These are phyloP conservation scores for Copidosoma aretas DNA, from an alignment of 2,888 invertebrate species.

Conservation along the genomic window DNA sequence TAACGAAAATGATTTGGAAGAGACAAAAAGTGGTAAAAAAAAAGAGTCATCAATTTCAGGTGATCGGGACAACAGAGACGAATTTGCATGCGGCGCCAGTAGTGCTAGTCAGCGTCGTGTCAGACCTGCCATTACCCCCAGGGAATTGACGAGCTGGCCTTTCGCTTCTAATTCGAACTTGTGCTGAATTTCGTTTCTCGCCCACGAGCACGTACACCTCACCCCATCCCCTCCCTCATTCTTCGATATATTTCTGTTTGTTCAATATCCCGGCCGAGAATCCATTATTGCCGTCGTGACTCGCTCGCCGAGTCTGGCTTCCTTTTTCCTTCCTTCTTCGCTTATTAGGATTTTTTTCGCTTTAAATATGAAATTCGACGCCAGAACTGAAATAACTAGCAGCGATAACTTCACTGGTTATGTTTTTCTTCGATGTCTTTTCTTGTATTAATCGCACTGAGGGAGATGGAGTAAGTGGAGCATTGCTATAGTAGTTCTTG, in stretches of 20 bases:
- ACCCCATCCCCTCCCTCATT: not conserved
- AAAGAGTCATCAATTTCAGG: not conserved
- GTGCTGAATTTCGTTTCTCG: slow-evolving; percentile 8
- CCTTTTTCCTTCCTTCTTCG: too few relatives aligned
- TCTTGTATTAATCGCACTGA: not conserved
- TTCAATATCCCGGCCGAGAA: not conserved
- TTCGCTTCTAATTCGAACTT: not conserved
- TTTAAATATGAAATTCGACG: not conserved
- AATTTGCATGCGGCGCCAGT: not conserved
- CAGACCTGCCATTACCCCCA: not conserved
- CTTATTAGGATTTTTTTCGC: slow-evolving; percentile 8
- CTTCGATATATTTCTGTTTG: not conserved
- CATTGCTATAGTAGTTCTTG: not conserved
- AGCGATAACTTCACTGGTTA: not conserved
- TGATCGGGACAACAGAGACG: not conserved
- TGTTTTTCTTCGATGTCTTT: not conserved
- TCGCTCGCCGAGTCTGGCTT: not conserved
- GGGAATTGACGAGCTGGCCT: not conserved
- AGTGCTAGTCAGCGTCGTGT: not conserved
- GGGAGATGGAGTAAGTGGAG: not conserved
- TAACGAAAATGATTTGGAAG: not conserved
- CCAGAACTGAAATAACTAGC: not conserved
- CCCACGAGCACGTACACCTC: not conserved
- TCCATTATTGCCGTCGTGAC: slow-evolving; percentile 8
- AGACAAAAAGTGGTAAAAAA: too few relatives aligned